Percentiles rank a stretch among this genome's conserved stretches.
These are phyloP conservation scores for Hylomyscus alleni DNA, from an alignment of 2,797 vertebrate genomes.

Conservation along the genomic window DNA sequence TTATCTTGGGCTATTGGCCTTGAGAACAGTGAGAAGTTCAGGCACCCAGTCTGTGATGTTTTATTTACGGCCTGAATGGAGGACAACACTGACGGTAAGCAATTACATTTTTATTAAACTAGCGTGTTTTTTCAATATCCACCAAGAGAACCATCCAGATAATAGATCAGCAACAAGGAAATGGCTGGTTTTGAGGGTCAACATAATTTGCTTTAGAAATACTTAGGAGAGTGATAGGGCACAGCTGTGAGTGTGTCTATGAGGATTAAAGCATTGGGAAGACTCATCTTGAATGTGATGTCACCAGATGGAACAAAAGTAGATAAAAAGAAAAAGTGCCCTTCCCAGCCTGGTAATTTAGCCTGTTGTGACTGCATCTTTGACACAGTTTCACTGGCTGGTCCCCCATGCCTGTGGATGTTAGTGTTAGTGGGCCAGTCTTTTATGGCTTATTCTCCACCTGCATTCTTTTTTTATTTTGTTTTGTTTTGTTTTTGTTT, in stretches of 20 bases:
- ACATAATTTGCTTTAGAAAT: background rate
- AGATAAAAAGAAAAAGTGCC: background rate
- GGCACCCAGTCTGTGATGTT: background rate
- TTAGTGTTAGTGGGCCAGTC: no score
- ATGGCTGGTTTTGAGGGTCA: background rate
- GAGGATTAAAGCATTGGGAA: background rate
- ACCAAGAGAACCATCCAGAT: background rate
- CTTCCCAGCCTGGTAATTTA: no score
- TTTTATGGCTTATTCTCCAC: no score
- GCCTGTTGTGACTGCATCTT: no score
- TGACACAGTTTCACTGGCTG: no score
- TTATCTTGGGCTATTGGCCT: background rate
- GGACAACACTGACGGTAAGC: background rate
- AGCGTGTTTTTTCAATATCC: background rate
- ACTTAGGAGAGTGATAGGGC: background rate
- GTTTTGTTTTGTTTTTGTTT: no score
- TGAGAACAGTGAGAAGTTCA: background rate
- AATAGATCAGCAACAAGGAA: background rate
- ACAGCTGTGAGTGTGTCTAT: no score
- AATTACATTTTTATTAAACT: background rate
- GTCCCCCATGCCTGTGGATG: no score
- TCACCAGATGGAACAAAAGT: background rate
- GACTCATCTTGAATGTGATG: background rate
- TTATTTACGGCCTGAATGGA: background rate
- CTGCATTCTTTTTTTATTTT: no score